Evolutionary conservation across 2,797 vertebrate species (phyloP).

Genomic region (Spondyliosoma cantharus): DNA sequence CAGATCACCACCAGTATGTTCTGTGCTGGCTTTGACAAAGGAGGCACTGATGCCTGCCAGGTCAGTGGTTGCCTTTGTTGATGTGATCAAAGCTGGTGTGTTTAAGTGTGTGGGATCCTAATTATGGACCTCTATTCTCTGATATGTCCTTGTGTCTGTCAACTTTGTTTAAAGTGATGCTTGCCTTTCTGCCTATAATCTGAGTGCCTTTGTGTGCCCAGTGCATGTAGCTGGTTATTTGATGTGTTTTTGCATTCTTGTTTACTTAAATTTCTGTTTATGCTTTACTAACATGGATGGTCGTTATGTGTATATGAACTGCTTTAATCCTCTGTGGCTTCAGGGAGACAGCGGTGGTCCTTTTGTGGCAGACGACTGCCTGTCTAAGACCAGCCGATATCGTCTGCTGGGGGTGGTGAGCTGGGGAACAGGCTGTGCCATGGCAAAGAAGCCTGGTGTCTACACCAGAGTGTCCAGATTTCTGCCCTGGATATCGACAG

Average conservation of each 20-base stretch:
- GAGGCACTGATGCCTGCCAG: conserved; percentile 93
- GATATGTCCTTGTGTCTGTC: not conserved
- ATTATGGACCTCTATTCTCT: not conserved
- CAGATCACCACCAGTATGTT: conserved; percentile 95
- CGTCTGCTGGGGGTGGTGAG: conserved; percentile 92
- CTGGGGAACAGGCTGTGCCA: conserved; percentile 93
- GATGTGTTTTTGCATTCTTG: not conserved
- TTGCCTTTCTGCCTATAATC: not conserved
- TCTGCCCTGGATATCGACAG: conserved; percentile 91
- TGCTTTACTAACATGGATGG: not conserved
- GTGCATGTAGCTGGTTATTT: not conserved
- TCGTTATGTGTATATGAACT: conserved; percentile 3
- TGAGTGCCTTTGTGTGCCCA: not conserved
- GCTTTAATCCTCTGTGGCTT: conserved; percentile 14
- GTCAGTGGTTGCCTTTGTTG: conserved; percentile 68
- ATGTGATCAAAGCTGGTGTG: not conserved
- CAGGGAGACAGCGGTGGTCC: conserved; percentile 95
- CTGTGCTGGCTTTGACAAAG: conserved; percentile 92
- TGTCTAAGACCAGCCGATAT: conserved; percentile 88
- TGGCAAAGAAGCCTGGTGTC: conserved; percentile 92
- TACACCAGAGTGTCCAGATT: conserved; percentile 91
- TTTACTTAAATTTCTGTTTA: not conserved
- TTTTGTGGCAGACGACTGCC: conserved; percentile 88
- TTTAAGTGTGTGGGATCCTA: not conserved
- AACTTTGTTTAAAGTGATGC: not conserved